phyloP scores from a whole-genome alignment of 2,888 invertebrate species.

The Peribatodes rhomboidaria region DNA sequence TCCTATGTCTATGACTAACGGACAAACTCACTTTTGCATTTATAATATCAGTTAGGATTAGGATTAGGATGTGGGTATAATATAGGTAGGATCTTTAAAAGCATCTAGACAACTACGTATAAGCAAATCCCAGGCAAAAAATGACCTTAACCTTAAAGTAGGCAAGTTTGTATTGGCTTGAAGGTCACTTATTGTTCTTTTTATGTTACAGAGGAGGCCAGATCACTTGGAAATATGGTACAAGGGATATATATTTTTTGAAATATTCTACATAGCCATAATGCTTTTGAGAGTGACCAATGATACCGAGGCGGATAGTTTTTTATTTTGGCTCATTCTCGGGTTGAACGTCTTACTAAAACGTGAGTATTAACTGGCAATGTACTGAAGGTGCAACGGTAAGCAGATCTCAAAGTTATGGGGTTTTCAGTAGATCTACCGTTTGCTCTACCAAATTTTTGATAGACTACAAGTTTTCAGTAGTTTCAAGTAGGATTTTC shows the following conservation, averaged over 20 bases:
- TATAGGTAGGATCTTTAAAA: no score
- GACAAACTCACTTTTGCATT: no score
- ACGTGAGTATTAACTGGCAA: no score
- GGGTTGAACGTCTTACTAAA: not conserved
- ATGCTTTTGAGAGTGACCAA: not conserved
- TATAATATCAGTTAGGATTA: no score
- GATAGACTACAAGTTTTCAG: no score
- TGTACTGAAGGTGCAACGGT: no score
- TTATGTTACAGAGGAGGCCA: slow-evolving; percentile 25
- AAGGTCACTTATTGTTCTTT: not conserved
- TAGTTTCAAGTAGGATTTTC: no score
- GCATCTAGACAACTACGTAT: not conserved
- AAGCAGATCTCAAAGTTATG: no score
- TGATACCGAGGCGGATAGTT: not conserved
- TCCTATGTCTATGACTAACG: no score
- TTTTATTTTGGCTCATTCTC: not conserved
- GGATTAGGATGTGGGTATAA: no score
- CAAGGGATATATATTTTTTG: slow-evolving; percentile 7
- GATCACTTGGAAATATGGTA: slow-evolving; percentile 30
- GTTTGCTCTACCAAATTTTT: no score
- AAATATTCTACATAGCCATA: not conserved
- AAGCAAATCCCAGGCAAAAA: not conserved
- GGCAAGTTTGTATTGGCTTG: not conserved
- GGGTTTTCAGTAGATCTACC: no score
- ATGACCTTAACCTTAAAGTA: not conserved